Base-by-base conservation (phyloP, 2,797 vertebrate genomes). In the Lagodon rhomboides region DNA sequence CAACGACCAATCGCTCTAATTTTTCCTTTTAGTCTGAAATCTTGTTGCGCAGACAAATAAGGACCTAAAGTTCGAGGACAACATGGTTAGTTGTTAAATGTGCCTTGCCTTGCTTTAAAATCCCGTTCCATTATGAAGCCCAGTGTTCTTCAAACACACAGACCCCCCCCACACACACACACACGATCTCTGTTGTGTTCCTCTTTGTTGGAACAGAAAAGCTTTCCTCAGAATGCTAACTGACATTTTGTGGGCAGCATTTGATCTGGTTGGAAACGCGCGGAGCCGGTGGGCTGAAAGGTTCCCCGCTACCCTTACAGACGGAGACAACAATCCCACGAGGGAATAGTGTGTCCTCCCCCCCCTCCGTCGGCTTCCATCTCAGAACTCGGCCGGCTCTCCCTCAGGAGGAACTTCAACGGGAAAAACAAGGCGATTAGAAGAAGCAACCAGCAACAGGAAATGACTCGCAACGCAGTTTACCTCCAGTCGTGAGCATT, bases 381-480 rank as follows among this genome's bases (percentile, higher is more conserved):
- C 86, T 89, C 75, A 66, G 76, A 91, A 81, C 82, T 83, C 30
- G 47, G 62, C 81, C 84, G 54, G 69, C 20, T 64, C 70, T 91
- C 85, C 91, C 92, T 73, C 55, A 76, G 85, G 89, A 93, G 83
- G 82, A 85, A 79, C 77, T 87, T 83, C 59, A 85, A 64, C 78
- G 75, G 75, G 86, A 90, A 90, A 92, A 90, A 90, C 85, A 84
- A 90, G 83, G 43, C 56, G 79, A 91, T 92, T 90, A 93, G 67
- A 88, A 73, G 11, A 38, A 85, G 68, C 88, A 82, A 73, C 67
- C 79, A 3, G 64, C 73, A 75, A 71, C 51, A 83, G 64, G 71
- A 86, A 91, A 86, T 89, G 85, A 87, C 85, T 90, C 87, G 75
- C 74, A 30, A 11, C 62, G 77, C 77, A 83, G 74, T 82, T 86